Conservation (phyloP, 2,797 vertebrate genomes). For the Antennarius maculatus region DNA sequence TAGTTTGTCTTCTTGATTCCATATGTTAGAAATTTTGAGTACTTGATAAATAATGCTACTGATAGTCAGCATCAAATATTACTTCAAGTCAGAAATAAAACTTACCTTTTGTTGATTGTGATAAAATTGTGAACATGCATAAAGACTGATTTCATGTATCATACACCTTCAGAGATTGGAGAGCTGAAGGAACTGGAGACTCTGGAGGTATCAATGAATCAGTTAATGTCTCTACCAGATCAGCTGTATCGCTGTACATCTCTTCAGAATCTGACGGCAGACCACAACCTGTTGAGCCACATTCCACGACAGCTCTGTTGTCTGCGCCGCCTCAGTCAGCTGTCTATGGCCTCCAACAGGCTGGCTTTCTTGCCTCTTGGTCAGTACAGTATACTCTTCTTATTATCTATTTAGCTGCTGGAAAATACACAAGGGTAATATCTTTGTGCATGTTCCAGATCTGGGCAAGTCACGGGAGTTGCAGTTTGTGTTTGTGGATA, state of each 20-base stretch:
- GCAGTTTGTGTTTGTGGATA: constrained; percentile 96
- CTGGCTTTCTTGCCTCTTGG: constrained; percentile 92
- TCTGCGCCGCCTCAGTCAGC: constrained; percentile 94
- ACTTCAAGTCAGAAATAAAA: no score
- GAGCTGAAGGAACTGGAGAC: constrained; percentile 93
- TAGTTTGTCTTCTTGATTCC: no score
- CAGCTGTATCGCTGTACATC: constrained; percentile 91
- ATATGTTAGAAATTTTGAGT: no score
- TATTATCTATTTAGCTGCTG: neutral
- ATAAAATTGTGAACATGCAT: no score
- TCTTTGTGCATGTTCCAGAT: constrained; percentile 80
- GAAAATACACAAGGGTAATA: neutral
- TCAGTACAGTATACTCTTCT: constrained; percentile 78
- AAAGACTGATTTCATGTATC: neutral
- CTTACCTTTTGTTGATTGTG: no score
- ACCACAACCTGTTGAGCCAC: constrained; percentile 89
- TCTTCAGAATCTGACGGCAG: constrained; percentile 92
- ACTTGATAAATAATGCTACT: no score
- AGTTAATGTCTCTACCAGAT: constrained; percentile 88
- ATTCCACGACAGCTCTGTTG: constrained; percentile 94
- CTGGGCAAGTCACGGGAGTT: constrained; percentile 94
- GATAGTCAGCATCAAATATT: no score
- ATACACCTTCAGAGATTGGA: constrained; percentile 87
- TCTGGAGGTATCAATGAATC: constrained; percentile 93
- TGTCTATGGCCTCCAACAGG: constrained; percentile 94